A percentile compares a stretch with the other conserved stretches of the same genome.
Evolutionary conservation across 2,113 vertebrate genomes (phyloP).

Genomic region (Pomatostomus ruficeps): DNA sequence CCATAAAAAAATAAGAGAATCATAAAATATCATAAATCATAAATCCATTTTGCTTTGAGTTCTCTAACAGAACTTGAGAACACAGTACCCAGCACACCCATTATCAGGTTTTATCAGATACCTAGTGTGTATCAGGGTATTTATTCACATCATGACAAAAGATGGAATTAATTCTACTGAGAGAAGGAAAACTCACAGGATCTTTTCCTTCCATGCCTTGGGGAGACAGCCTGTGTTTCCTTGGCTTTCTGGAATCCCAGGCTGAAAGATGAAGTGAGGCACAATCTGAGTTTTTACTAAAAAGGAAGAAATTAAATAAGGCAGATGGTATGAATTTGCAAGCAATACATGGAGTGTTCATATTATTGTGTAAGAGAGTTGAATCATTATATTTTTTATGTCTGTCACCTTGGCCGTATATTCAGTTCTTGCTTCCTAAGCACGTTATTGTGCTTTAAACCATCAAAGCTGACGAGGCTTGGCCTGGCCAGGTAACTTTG

Average conservation of each 20-base stretch:
- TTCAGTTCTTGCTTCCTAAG: background rate
- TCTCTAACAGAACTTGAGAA: background rate
- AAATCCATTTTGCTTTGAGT: background rate
- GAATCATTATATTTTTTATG: background rate
- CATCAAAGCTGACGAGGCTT: background rate
- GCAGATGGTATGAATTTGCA: background rate
- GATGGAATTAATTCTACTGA: background rate
- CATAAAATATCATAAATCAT: background rate
- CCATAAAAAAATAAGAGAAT: background rate
- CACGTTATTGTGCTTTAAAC: background rate
- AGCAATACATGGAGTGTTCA: background rate
- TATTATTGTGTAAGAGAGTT: background rate
- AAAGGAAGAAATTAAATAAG: background rate
- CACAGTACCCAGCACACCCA: background rate
- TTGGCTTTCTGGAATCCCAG: background rate
- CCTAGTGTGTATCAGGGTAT: background rate
- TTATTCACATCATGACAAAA: background rate
- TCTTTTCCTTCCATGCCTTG: background rate
- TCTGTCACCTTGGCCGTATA: background rate
- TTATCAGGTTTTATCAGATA: background rate
- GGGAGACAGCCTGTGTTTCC: background rate
- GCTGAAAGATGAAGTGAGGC: background rate
- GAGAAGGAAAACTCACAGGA: background rate
- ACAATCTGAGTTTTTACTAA: background rate
- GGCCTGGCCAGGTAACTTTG: background rate